These are phyloP conservation scores for Nannoperca australis DNA, from an alignment of 2,797 vertebrate species.

Conservation along the genomic window DNA sequence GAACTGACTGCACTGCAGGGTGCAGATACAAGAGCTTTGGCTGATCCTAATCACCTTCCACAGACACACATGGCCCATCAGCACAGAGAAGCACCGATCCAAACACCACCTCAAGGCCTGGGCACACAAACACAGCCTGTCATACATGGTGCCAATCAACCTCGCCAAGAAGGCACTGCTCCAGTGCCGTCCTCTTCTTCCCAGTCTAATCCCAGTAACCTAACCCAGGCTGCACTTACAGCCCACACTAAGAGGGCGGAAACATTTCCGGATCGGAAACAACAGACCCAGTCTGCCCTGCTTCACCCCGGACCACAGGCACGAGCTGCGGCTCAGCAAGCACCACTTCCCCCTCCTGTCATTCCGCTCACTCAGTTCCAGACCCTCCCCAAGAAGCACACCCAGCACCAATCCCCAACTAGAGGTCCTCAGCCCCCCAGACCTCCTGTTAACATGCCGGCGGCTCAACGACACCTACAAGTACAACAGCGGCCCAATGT, in stretches of 20 bases:
- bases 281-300: conserved; percentile 79
- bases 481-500: conserved; percentile 34
- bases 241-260: conserved; percentile 70
- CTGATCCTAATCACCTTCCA: conserved; percentile 80
- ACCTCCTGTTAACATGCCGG: conserved; percentile 63
- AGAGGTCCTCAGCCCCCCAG: conserved; percentile 56
- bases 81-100: conserved; percentile 44
- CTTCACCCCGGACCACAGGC: conserved; percentile 52
- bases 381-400: conserved; percentile 71
- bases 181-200: conserved; percentile 33
- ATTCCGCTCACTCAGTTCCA: conserved; percentile 79
- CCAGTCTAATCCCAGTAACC: conserved; percentile 44
- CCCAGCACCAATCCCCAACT: conserved; percentile 55
- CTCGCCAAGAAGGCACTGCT: conserved; percentile 56
- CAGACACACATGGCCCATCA: conserved; percentile 64
- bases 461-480: conserved; percentile 54
- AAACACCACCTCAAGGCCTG: conserved; percentile 50
- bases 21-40: conserved; percentile 69
- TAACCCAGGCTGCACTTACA: conserved; percentile 77
- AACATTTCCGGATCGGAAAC: conserved; percentile 67
- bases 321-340: conserved; percentile 6
- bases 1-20: conserved; percentile 29
- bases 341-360: conserved; percentile 80
- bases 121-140: conserved; percentile 59
- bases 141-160: conserved; percentile 45